Base-by-base conservation (phyloP, 2,113 vertebrate genomes). In the Hystrix cristata region DNA sequence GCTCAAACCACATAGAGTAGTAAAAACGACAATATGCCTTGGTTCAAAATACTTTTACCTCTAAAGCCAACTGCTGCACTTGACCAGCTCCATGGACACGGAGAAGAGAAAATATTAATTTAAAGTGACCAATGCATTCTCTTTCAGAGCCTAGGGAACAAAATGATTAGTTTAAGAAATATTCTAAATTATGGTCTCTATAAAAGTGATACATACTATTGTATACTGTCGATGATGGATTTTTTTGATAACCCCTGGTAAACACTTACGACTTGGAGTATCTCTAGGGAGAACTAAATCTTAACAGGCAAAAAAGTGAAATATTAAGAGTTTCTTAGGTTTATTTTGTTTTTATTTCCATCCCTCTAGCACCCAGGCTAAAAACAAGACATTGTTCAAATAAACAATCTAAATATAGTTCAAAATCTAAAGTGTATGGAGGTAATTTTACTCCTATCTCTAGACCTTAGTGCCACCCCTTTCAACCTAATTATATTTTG, bases 121-220 rank as follows among this genome's bases (percentile, higher is more conserved):
- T 99, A 98, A 99, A 99, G 97, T 99, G 99, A 6, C 99, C 99
- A 90, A 99, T 99, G 98, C 99, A 99, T 98, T 99, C 99, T 0
- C 99, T 99, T 98, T 99, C 99, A 19, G 99, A 99, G 91, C 99
- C 99, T 99, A 98, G 5, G 97, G 57, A 72, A 46, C 57, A 90
- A 93, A 0, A 57, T 53, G 67, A 5, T 96, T 76, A 90, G 0
- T 55, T 31, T 14, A 78, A 84, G 65, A 34, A 0, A 87, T 57
- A 48, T 38, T 53, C 57, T 72, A 78, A 84, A 59, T 79, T 79
- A 60, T 5, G 16, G 82, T 7, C 48, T 95, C 89, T 23, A 60
- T 51, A 91, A 95, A 93, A 94, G 19, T 8, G 13, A 62, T 34
- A 79, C 2, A 85, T 18, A 59, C 14, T 82, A 10, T 19, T 72